Evolutionary conservation across 2,797 vertebrate species (phyloP), one percentile per base, ranked within the genome.

Genomic region (Threskiornis aethiopicus): DNA sequence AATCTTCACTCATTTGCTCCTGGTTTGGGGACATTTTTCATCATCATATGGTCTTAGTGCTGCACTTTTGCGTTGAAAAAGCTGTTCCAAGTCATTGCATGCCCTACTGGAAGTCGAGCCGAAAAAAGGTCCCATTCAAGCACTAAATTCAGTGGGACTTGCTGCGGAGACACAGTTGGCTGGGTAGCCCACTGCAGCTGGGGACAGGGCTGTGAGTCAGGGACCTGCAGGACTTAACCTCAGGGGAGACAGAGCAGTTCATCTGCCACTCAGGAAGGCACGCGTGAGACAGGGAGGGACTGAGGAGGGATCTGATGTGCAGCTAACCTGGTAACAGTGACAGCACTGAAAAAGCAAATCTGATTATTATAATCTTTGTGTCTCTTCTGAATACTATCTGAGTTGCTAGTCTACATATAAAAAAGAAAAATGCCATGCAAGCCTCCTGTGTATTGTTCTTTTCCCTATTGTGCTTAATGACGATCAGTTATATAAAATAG

Each of bases 401-500:
- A 76, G 55, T 16, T 87, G 29, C 55, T 82, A 84, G 84, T 75
- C 81, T 92, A 87, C 77, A 25, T 89, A 52, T 24, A 84, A 89
- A 95, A 87, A 90, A 80, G 35, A 0, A 2, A 84, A 92, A 94
- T 33, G 25, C 59, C 47, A 20, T 28, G 78, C 55, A 83, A 94
- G 80, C 65, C 87, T 15, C 46, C 22, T 66, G 66, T 37, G 77
- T 79, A 94, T 87, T 91, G 70, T 73, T 91, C 93, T 91, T 95
- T 89, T 80, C 57, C 54, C 71, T 75, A 46, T 81, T 90, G 44
- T 95, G 37, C 67, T 92, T 95, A 94, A 82, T 89, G 90, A 80
- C 47, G 51, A 97, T 89, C 80, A 87, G 84, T 95, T 95, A 65
- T 73, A 89, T 90, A 89, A 96, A 95, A 87, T 61, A 96, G 28